phyloP scores from a whole-genome alignment of 2,888 invertebrate genomes.

The Apamea anceps region DNA sequence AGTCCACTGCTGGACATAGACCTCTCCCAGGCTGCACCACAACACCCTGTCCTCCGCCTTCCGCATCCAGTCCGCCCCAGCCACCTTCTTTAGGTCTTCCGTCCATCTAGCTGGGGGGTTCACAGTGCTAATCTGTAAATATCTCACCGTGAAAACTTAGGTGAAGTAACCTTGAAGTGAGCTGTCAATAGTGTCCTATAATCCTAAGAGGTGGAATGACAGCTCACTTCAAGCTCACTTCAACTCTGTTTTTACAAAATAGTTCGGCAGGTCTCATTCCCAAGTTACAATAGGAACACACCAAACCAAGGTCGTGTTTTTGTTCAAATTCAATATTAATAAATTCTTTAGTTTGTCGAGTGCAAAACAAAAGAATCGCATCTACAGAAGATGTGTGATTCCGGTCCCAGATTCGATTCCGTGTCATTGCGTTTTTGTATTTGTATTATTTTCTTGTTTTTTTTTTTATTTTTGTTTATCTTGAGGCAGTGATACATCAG shows the following conservation, averaged over 20 bases:
- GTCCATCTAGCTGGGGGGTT: no score
- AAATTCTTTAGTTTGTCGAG: constrained; percentile 69
- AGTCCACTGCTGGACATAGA: no score
- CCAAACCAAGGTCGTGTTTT: constrained; percentile 72
- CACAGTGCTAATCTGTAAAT: no score
- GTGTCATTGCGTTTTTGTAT: constrained; percentile 63
- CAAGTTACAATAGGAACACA: constrained; percentile 51
- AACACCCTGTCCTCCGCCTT: no score
- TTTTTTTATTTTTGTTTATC: constrained; percentile 15
- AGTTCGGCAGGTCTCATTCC: background rate
- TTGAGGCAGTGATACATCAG: constrained; percentile 25
- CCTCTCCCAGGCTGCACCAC: no score
- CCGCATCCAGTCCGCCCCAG: no score
- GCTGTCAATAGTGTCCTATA: background rate
- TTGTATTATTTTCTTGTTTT: constrained; percentile 24
- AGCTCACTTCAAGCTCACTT: background rate
- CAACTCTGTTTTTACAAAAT: background rate
- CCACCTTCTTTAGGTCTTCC: no score
- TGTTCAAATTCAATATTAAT: constrained; percentile 81
- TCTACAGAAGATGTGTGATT: constrained; percentile 72
- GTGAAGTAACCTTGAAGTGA: background rate
- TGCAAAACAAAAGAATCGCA: constrained; percentile 69
- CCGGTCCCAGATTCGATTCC: constrained; percentile 69
- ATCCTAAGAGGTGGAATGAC: background rate
- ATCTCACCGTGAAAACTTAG: background rate